Conservation (phyloP, 2,113 vertebrate genomes). For the Emydura subglobosa region DNA sequence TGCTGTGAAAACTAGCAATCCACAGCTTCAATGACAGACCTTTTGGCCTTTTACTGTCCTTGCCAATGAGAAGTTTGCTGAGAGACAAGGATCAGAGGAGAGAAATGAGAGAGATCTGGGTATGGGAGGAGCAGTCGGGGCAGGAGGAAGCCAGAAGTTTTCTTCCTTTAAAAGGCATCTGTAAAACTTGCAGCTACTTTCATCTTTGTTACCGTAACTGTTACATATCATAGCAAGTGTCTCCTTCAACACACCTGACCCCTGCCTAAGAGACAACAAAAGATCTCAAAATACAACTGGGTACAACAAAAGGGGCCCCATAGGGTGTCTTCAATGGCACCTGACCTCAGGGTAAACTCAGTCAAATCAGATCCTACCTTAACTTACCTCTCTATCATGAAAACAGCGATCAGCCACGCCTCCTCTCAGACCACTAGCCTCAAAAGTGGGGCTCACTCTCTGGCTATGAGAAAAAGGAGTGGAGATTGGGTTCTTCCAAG, state of each 20-base stretch:
- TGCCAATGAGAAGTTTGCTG: not conserved
- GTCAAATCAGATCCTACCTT: not conserved
- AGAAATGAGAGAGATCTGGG: not conserved
- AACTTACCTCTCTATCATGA: not conserved
- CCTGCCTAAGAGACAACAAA: not conserved
- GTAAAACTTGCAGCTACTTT: not conserved
- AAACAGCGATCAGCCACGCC: not conserved
- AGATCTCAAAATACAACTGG: not conserved
- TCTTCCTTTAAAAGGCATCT: not conserved
- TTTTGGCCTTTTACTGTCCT: slow-evolving; percentile 10
- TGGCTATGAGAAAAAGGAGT: not conserved
- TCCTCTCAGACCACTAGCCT: not conserved
- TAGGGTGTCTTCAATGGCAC: not conserved
- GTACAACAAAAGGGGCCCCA: not conserved
- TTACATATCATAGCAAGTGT: fast-evolving
- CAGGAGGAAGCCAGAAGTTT: not conserved
- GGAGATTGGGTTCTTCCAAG: not conserved
- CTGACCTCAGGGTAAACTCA: too few relatives aligned
- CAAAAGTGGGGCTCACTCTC: not conserved
- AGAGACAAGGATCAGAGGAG: not conserved
- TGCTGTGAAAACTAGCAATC: not conserved
- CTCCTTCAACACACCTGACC: not conserved
- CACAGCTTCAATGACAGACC: not conserved
- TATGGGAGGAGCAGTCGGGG: not conserved
- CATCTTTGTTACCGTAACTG: not conserved